Evolutionary conservation across 2,888 invertebrate genomes (phyloP).

Genomic region (Epinotia nisella): DNA sequence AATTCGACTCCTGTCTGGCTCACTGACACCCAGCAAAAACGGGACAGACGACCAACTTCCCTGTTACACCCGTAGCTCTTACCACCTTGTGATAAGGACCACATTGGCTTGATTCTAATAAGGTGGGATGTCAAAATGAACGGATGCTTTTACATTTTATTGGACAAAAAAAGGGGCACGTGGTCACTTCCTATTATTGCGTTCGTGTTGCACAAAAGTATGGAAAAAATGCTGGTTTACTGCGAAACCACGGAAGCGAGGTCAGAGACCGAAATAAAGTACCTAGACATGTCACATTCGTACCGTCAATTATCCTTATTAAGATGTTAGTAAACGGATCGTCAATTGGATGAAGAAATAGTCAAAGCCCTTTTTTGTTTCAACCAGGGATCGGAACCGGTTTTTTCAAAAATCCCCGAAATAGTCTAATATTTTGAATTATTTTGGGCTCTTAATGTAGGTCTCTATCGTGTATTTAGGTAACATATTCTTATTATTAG

Average conservation of each 20-base stretch:
- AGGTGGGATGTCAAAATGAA: neutral
- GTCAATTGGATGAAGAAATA: no score
- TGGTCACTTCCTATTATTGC: conserved; percentile 29
- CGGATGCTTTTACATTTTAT: conserved; percentile 24
- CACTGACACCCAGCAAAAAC: conserved; percentile 26
- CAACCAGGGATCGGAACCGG: no score
- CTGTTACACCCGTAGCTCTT: neutral
- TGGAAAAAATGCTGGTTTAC: conserved; percentile 1
- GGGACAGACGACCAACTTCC: conserved; percentile 15
- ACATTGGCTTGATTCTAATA: neutral
- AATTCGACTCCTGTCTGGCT: conserved; percentile 18
- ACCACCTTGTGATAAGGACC: neutral
- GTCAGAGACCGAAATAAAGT: neutral
- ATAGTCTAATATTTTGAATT: no score
- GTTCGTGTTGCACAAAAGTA: conserved; percentile 10
- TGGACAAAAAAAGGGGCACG: conserved; percentile 24
- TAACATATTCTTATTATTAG: no score
- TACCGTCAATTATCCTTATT: no score
- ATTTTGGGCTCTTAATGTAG: no score
- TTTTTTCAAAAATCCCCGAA: no score
- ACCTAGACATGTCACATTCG: no score
- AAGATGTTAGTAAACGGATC: no score
- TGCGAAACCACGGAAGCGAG: neutral
- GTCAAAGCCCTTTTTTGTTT: no score
- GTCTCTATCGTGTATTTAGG: no score